Evolutionary conservation across 2,888 invertebrate genomes (phyloP), one percentile per base, ranked within the genome.

Genomic region (Tiphia femorata): DNA sequence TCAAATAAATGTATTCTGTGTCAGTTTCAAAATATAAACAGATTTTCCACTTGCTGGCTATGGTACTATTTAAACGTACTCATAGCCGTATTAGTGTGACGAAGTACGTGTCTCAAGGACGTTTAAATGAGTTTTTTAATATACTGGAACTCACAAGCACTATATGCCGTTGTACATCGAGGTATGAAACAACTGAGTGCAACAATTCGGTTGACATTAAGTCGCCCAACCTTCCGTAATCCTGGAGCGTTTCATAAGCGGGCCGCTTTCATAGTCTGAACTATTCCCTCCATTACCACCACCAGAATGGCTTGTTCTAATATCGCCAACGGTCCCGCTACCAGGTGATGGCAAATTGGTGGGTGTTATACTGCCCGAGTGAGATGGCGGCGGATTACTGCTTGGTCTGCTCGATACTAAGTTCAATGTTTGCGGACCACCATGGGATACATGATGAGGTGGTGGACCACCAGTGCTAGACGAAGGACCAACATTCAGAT

Each of bases 211-310:
- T 57, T 44, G 68, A 67, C 79, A 85, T 93, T 94, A 94, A 91
- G 94, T 93, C 84, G 92, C 90, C 96, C 97, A 97, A 62, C 92
- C 92, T 82, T 96, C 96, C 51, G 89, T 88, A 82, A 96, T 90
- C 84, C 96, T 91, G 78, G 94, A 91, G 82, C 96, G 90, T 86
- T 97, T 97, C 84, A 92, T 87, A 72, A 88, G 84, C 66, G 88
- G 89, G 37, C 88, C 87, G 51, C 85, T 86, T 80, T 91, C 91
- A 73, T 91, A 91, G 70, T 91, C 89, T 65, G 85, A 84, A 65
- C 86, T 83, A 69, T 72, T 75, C 16, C 76, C 77, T 10, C 79
- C 80, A 41, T 67, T 76, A 21, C 86, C 89, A 30, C 87, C 87
- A 61, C 85, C 86, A 52, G 78, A 77, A 41, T 79, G 76, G 42